phyloP scores from a whole-genome alignment of 2,888 invertebrate species.

The Diarsia brunnea region DNA sequence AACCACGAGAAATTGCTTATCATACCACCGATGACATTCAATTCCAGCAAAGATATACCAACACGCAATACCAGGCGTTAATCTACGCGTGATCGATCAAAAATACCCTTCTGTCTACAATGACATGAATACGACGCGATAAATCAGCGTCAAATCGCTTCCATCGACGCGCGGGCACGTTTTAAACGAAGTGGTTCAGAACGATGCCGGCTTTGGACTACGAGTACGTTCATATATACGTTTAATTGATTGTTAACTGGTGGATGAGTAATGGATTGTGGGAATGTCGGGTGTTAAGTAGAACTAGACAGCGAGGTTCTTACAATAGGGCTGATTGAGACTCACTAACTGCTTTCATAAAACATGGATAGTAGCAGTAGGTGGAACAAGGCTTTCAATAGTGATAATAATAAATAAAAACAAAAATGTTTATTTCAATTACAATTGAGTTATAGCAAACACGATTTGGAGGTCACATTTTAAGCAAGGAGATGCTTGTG shows the following conservation, averaged over 20 bases:
- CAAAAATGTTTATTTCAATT: no score
- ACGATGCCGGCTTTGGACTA: constrained; percentile 43
- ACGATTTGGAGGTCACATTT: no score
- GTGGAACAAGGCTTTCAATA: neutral
- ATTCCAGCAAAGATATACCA: constrained; percentile 18
- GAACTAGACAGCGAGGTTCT: constrained; percentile 1
- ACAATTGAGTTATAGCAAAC: no score
- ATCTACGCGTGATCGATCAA: constrained; percentile 54
- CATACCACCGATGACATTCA: constrained; percentile 4
- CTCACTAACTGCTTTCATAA: neutral
- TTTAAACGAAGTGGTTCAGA: constrained; percentile 21
- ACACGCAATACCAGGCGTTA: constrained; percentile 17
- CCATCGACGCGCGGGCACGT: constrained; percentile 34
- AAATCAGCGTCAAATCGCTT: constrained; percentile 51
- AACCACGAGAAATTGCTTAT: neutral
- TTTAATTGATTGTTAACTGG: constrained; percentile 43
- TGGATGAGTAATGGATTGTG: constrained; percentile 19
- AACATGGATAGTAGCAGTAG: neutral
- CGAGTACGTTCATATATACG: constrained; percentile 27
- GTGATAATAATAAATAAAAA: neutral
- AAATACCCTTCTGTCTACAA: constrained; percentile 23
- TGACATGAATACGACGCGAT: constrained; percentile 48
- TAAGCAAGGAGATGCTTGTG: no score
- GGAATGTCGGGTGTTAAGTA: constrained; percentile 23
- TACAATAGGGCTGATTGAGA: neutral